These are phyloP conservation scores for Beris morrisii DNA, from an alignment of 2,888 invertebrate genomes.

Conservation along the genomic window DNA sequence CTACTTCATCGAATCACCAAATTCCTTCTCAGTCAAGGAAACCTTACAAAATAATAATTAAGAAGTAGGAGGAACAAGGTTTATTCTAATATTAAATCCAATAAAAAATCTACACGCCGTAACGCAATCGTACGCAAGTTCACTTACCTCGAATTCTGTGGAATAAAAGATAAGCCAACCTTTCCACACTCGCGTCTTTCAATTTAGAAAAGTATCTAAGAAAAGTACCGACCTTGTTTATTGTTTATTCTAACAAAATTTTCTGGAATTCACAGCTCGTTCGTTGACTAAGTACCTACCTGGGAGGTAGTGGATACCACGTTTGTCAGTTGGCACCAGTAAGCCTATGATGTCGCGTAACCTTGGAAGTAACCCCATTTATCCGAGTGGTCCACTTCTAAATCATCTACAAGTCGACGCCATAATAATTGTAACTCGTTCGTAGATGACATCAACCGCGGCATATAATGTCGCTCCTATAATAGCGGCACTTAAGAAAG, in stretches of 20 bases:
- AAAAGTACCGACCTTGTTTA: conserved; percentile 11
- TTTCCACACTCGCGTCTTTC: conserved; percentile 1
- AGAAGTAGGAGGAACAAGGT: too few species aligned
- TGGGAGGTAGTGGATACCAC: conserved; percentile 24
- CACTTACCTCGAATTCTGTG: too few species aligned
- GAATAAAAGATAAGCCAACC: background rate
- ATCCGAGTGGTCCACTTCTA: conserved; percentile 26
- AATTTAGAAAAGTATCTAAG: background rate
- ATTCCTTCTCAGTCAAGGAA: too few species aligned
- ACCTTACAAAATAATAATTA: too few species aligned
- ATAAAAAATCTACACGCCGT: too few species aligned
- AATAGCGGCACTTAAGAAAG: background rate
- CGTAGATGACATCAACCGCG: conserved; percentile 27
- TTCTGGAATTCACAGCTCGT: conserved; percentile 26
- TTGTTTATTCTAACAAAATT: conserved; percentile 27
- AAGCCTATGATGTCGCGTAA: conserved; percentile 18
- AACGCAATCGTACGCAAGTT: too few species aligned
- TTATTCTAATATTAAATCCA: too few species aligned
- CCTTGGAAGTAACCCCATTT: conserved; percentile 28
- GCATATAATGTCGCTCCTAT: conserved; percentile 11
- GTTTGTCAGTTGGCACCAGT: background rate
- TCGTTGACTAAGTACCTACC: conserved; percentile 20
- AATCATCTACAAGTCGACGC: conserved; percentile 26
- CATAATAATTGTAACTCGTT: conserved; percentile 20
- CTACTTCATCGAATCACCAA: too few species aligned